These are phyloP conservation scores for Mythimna ferrago DNA, from an alignment of 2,888 invertebrate species.

Conservation along the genomic window DNA sequence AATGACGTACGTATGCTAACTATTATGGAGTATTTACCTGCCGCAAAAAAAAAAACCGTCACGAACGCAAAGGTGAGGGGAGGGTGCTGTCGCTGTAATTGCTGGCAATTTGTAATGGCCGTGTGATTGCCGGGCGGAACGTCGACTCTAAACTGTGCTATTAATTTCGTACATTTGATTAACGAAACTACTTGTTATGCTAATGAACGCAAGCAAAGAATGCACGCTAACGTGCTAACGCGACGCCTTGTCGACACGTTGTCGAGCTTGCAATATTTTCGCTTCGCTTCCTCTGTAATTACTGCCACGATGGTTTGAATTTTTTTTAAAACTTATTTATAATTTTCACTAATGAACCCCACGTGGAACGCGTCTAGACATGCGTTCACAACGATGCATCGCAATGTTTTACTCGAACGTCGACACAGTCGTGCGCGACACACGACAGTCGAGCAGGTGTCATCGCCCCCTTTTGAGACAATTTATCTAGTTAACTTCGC, in stretches of 20 bases:
- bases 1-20: slow-evolving; percentile 70
- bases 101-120: slow-evolving; percentile 89
- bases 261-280: slow-evolving; percentile 87
- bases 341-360: slow-evolving; percentile 58
- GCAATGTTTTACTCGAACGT: slow-evolving; percentile 67
- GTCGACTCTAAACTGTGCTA: slow-evolving; percentile 89
- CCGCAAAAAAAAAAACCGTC: slow-evolving; percentile 75
- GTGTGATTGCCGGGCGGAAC: slow-evolving; percentile 89
- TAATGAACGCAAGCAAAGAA: slow-evolving; percentile 89
- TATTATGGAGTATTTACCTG: slow-evolving; percentile 74
- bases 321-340: slow-evolving; percentile 78
- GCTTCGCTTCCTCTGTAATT: slow-evolving; percentile 82
- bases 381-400: slow-evolving; percentile 42
- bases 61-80: slow-evolving; percentile 77
- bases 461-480: slow-evolving; percentile 65
- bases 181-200: slow-evolving; percentile 91
- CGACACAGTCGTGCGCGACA: slow-evolving; percentile 66
- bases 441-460: slow-evolving; percentile 62
- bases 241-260: slow-evolving; percentile 88
- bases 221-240: slow-evolving; percentile 88
- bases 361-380: slow-evolving; percentile 50
- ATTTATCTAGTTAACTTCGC: slow-evolving; percentile 67
- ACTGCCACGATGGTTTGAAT: slow-evolving; percentile 75
- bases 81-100: slow-evolving; percentile 86
- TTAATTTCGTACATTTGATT: slow-evolving; percentile 91